These are phyloP conservation scores for Edolisoma coerulescens DNA, from an alignment of 2,113 vertebrate species.

Conservation along the genomic window DNA sequence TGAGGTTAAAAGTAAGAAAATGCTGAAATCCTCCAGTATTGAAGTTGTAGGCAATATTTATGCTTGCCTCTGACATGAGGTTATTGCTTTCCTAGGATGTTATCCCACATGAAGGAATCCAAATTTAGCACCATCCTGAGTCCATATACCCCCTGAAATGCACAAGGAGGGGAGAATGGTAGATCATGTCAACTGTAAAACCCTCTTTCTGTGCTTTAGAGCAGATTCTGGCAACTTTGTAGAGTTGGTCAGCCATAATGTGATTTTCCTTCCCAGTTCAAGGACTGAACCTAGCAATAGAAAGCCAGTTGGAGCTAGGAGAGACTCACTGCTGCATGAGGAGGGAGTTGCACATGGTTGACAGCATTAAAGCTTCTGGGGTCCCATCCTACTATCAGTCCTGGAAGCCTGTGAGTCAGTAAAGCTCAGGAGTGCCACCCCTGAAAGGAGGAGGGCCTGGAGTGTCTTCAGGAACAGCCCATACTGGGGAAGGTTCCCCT, in stretches of 20 bases:
- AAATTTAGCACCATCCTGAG: not conserved
- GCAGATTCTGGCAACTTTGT: not conserved
- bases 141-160: not conserved
- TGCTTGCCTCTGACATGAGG: not conserved
- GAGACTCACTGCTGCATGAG: not conserved
- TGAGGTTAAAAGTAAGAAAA: not conserved
- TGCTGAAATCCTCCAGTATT: not conserved
- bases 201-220: not conserved
- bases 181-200: not conserved
- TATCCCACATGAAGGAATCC: not conserved
- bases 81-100: not conserved
- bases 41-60: not conserved
- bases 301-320: not conserved
- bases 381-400: not conserved
- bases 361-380: not conserved
- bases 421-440: not conserved
- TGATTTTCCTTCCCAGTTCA: not conserved
- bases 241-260: not conserved
- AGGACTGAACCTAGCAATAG: not conserved
- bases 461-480: not conserved
- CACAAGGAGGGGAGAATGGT: not conserved
- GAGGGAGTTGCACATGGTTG: not conserved
- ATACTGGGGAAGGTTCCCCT: rapidly evolving
- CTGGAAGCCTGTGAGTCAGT: not conserved
- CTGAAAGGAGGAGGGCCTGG: not conserved